Evolutionary conservation across 2,888 invertebrate genomes (phyloP).

Genomic region (Phaonia tiefii): DNA sequence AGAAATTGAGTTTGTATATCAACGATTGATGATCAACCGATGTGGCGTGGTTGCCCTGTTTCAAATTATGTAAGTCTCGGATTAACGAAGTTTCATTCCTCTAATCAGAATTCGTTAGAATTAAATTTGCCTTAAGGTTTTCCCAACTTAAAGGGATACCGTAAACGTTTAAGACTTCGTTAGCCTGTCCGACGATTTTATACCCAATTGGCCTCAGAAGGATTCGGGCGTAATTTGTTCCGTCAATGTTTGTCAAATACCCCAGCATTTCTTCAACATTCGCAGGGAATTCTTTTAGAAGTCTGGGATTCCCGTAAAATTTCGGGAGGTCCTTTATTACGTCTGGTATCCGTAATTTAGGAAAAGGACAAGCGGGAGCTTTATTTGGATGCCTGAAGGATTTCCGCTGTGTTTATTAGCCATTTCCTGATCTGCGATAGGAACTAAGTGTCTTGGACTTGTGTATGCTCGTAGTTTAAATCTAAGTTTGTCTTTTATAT

Average conservation of each 20-base stretch:
- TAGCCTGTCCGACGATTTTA: conserved; percentile 66
- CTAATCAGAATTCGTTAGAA: conserved; percentile 57
- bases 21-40: too few species aligned
- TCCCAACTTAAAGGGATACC: conserved; percentile 58
- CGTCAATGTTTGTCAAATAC: conserved; percentile 43
- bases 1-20: too few species aligned
- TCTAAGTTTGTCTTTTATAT: too few species aligned
- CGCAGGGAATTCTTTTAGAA: conserved; percentile 58
- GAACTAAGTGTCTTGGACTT: too few species aligned
- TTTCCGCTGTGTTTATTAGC: too few species aligned
- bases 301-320: conserved; percentile 56
- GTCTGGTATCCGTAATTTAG: conserved; percentile 66
- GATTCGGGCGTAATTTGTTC: conserved; percentile 52
- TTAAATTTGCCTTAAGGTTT: conserved; percentile 58
- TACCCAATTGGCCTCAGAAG: conserved; percentile 66
- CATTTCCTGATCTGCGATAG: too few species aligned
- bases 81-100: conserved; percentile 57
- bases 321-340: conserved; percentile 63
- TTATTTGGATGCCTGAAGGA: too few species aligned
- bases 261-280: conserved; percentile 66
- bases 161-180: conserved; percentile 67
- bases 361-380: too few species aligned
- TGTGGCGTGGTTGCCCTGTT: too few species aligned
- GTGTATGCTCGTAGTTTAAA: too few species aligned
- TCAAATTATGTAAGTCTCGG: conserved; percentile 59